These are phyloP conservation scores for Calidris pugnax DNA, from an alignment of 2,113 vertebrate genomes.

Conservation along the genomic window DNA sequence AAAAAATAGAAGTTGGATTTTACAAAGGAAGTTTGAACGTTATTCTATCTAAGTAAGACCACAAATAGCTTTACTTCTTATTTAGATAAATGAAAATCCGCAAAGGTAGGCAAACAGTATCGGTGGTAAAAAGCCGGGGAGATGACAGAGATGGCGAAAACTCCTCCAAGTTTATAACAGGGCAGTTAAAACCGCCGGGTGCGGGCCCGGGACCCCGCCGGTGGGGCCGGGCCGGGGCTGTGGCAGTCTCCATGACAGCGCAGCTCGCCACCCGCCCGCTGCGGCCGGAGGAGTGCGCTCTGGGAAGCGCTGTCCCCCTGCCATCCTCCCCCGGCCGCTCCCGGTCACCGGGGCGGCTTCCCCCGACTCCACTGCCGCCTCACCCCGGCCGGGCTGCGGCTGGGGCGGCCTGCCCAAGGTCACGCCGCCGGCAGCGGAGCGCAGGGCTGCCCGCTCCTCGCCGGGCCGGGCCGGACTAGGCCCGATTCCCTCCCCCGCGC, in stretches of 20 bases:
- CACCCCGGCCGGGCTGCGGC: neutral
- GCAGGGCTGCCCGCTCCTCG: neutral
- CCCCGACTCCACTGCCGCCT: neutral
- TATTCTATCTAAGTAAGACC: neutral
- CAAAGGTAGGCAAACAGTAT: neutral
- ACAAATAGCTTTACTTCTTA: neutral
- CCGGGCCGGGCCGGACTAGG: neutral
- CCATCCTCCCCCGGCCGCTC: neutral
- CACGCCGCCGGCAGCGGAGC: neutral
- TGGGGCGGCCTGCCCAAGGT: neutral
- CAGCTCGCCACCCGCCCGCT: neutral
- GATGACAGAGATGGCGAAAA: neutral
- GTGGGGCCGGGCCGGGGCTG: neutral
- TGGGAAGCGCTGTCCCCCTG: neutral
- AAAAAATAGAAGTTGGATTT: neutral
- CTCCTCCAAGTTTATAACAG: accelerated
- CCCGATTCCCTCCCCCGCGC: neutral
- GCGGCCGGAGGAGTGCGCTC: neutral
- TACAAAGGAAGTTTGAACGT: neutral
- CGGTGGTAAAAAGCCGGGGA: neutral
- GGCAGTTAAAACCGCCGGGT: neutral
- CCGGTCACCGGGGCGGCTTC: neutral
- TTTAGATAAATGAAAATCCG: neutral
- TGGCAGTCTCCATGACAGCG: constrained; percentile 7
- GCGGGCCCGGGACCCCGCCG: neutral